Base-by-base conservation (phyloP, 2,113 vertebrate genomes). In the Oreochromis tanganicae region DNA sequence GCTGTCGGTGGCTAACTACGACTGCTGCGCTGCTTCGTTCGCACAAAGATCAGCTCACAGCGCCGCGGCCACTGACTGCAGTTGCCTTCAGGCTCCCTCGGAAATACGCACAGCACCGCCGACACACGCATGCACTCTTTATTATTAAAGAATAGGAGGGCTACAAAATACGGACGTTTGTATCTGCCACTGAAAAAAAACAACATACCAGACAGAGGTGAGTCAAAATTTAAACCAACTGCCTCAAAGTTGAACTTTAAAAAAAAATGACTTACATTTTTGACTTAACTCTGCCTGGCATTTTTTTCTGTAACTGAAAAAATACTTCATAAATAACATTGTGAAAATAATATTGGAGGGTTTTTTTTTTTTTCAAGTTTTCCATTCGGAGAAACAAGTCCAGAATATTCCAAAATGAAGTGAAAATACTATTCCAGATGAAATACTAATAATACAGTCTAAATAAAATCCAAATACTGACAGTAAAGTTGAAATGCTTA, bases 21-120 rank as follows among this genome's bases (percentile, higher is more conserved):
- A 92, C 84, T 91, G 93, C 88, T 94, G 54, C 9, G 91, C 87
- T 87, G 90, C 88, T 91, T 50, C 84, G 85, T 83, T 91, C 92
- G 89, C 94, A 95, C 95, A 95, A 96, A 95, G 95, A 94, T 96
- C 93, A 90, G 89, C 91, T 87, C 82, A n/a, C 73, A 85, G 82
- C 59, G 5, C 59, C 59, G 5, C 85, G 81, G 92, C 91, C 91
- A 88, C 85, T 46, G 57, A 91, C 86, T 88, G 87, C 85, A 14
- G 94, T 2, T 6, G 85, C 93, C 1, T 95, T 94, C 89, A 90
- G 0, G 87, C 0, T 1, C 85, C 0, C 17, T 88, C 78, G 85
- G 90, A 92, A 91, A 94, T 10, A 17, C 1, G 6, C 10, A 13
- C 0, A 4, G 2, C 36, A 41, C 6, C 63, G 4, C 63, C 19